These are phyloP conservation scores for Erythrocercus mccallii DNA, from an alignment of 2,113 vertebrate species.

Conservation along the genomic window DNA sequence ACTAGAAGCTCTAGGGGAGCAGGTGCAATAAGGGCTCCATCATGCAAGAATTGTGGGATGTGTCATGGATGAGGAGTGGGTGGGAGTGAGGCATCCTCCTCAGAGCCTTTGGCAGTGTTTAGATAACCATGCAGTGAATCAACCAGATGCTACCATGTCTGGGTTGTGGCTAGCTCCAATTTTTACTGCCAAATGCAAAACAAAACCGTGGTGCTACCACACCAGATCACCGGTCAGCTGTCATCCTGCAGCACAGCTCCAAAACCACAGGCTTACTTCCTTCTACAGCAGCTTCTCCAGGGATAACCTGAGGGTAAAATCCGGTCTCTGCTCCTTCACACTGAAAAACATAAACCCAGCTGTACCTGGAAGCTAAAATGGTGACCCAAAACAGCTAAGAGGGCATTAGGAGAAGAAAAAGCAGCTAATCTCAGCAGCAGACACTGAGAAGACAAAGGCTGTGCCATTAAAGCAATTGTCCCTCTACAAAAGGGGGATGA, in stretches of 20 bases:
- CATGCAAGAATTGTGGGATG: not conserved
- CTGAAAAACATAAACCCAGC: not conserved
- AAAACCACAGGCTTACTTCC: not conserved
- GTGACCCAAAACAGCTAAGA: accelerated
- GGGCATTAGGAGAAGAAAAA: not conserved
- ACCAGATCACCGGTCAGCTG: not conserved
- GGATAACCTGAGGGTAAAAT: not conserved
- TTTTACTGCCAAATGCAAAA: not conserved
- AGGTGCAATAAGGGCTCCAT: not conserved
- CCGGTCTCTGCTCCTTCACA: not conserved
- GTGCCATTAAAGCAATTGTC: not conserved
- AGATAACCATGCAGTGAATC: not conserved
- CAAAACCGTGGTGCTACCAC: not conserved
- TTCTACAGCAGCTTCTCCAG: not conserved
- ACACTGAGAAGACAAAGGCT: not conserved
- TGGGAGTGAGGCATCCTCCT: not conserved
- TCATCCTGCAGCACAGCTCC: not conserved
- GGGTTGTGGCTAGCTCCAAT: not conserved
- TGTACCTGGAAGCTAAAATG: not conserved
- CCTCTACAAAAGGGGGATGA: not conserved
- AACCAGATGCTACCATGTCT: not conserved
- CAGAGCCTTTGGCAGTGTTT: not conserved
- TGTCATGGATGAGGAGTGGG: not conserved
- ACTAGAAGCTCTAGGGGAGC: not conserved
- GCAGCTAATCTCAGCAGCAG: not conserved